Conservation (phyloP, 2,113 vertebrate species). For the Amblyopsis rosae region DNA sequence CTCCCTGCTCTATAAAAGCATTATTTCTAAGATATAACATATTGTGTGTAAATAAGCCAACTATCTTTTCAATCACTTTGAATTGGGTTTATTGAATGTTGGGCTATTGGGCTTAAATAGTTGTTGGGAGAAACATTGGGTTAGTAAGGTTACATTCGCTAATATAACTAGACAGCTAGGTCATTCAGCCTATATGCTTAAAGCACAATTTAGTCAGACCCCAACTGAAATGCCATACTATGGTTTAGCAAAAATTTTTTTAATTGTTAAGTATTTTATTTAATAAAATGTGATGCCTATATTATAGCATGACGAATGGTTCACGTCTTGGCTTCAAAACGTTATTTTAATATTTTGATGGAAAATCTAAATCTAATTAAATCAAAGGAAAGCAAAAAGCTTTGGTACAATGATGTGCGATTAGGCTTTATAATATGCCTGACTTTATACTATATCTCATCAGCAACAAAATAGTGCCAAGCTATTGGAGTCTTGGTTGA, state of each 20-base stretch:
- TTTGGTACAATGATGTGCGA: neutral
- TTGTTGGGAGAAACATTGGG: neutral
- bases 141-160: neutral
- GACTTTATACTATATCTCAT: constrained; percentile 3
- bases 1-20: neutral
- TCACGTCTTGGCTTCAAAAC: neutral
- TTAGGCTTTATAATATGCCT: neutral
- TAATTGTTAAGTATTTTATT: too few species aligned
- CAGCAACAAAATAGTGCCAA: constrained; percentile 15
- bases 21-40: neutral
- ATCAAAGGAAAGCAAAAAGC: neutral
- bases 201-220: too few species aligned
- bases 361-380: neutral
- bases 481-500: constrained; percentile 13
- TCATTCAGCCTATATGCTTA: too few species aligned
- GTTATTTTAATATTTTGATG: neutral
- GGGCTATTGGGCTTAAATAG: neutral
- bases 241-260: too few species aligned
- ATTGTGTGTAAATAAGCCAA: neutral
- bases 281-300: neutral
- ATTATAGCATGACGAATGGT: neutral
- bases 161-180: too few species aligned
- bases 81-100: too few species aligned
- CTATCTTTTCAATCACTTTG: neutral
- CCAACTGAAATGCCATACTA: too few species aligned